Base-by-base conservation (phyloP, 30 jellyfish, hydroid and myxozoan species). In the Hydractinia echinata region DNA sequence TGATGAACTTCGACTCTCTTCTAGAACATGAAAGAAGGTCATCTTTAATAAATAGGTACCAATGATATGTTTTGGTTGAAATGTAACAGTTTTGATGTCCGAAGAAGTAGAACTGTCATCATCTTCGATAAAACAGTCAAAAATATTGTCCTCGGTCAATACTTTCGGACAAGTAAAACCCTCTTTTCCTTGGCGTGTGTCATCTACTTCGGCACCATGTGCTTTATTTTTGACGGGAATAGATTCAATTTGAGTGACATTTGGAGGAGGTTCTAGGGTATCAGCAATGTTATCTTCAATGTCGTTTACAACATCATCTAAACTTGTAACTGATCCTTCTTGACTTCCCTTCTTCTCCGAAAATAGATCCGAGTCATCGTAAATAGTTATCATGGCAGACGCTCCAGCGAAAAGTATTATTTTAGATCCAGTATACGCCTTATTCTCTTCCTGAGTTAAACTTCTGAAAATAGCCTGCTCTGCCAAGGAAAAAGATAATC, bases 1-100 rank as follows among this genome's bases (percentile, higher is more conserved):
- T 13, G 69, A 11, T 58, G 69, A 58, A 13, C 18, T 11, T 58
- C 15, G 69, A 16, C 19, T 13, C 19, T 58, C 69, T 16, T 58
- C 69, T 58, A 58, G 19, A 11, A 58, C 69, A 58, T 58, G 69
- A 16, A 58, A 58, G 69, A 58, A 58, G 19, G 69, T 58, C 69
- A 58, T 58, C 69, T 58, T 30, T 58, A 58, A 58, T 16, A 58
- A 58, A 58, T 58, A 58, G 69, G 18, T 58, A 16, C 69, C 19
- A 11, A 58, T 58, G 2, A 58, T 58, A 11, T 58, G 69, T 16
- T 16, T 58, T 13, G 69, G 69, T 58, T 58, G 18, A 58, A 58
- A 58, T 11, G 69, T 58, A 16, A 11, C 15, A 13, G 69, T 58
- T 58, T 58, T 13, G 19, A 58, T 58, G 0, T 58, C 69, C 15